Percentiles rank a stretch among this genome's conserved stretches.
phyloP scores from a whole-genome alignment of 2,113 vertebrate species.

The Macquaria australasica region DNA sequence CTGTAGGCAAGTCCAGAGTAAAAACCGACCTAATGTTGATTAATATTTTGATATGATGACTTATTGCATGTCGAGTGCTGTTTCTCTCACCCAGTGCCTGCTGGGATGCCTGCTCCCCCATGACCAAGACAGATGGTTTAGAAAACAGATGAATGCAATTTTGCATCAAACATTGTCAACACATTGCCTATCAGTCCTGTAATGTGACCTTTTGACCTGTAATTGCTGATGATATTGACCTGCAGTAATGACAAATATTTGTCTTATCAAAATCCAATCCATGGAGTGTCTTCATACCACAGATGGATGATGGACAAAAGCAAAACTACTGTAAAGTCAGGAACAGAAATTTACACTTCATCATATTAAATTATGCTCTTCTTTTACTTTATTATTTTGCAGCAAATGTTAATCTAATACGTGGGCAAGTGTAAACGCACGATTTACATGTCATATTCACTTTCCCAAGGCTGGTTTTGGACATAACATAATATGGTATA shows the following conservation, averaged over 20 bases:
- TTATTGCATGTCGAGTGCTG: not conserved
- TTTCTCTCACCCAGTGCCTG: not conserved
- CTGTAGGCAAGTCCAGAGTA: not conserved
- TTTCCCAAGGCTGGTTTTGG: not conserved
- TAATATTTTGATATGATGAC: not conserved
- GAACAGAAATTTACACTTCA: not conserved
- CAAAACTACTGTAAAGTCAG: not conserved
- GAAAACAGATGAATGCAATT: not conserved
- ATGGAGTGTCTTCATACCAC: not conserved
- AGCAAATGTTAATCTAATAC: not conserved
- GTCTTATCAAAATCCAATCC: not conserved
- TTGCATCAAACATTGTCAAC: not conserved
- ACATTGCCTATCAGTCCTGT: not conserved
- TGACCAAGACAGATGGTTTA: not conserved
- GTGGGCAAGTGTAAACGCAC: not conserved
- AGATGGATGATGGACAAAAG: not conserved
- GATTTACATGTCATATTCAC: not conserved
- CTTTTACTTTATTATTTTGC: not conserved
- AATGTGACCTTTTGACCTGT: conserved; percentile 3
- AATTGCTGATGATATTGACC: not conserved
- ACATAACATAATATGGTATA: not conserved
- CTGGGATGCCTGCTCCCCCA: not conserved
- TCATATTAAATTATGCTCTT: not conserved
- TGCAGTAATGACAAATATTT: not conserved
- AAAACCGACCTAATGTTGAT: not conserved